These are phyloP conservation scores for Larimichthys crocea DNA, from an alignment of 2,113 vertebrate species.

Conservation along the genomic window DNA sequence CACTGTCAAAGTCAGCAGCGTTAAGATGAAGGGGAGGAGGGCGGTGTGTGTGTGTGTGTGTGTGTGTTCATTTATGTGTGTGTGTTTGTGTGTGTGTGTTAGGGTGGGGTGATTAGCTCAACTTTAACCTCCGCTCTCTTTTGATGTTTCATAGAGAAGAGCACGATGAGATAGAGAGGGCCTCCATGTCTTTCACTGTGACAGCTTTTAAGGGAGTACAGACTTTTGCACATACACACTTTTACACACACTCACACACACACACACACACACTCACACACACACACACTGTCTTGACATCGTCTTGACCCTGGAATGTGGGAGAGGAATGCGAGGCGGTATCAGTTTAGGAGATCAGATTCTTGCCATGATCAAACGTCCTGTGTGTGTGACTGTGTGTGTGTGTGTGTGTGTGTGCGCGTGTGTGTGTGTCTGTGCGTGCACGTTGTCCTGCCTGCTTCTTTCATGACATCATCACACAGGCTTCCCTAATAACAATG, in stretches of 20 bases:
- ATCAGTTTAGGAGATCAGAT: conserved; percentile 80
- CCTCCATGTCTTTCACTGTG: conserved; percentile 64
- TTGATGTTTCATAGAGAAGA: conserved; percentile 80
- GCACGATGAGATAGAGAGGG: conserved; percentile 62
- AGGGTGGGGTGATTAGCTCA: conserved; percentile 61
- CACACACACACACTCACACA: conserved; percentile 34
- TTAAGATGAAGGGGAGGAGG: conserved; percentile 45
- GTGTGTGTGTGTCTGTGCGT: conserved; percentile 36
- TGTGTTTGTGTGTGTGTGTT: conserved; percentile 43
- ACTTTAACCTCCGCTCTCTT: conserved; percentile 78
- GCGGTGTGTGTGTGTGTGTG: conserved; percentile 34
- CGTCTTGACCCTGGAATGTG: conserved; percentile 80
- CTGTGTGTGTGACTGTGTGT: conserved; percentile 37
- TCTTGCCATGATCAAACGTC: conserved; percentile 78
- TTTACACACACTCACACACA: conserved; percentile 23
- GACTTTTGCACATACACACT: not conserved
- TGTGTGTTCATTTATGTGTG: conserved; percentile 19
- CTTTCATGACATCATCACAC: conserved; percentile 79
- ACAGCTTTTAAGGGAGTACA: conserved; percentile 70
- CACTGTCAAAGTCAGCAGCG: conserved; percentile 72
- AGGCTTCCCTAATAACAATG: conserved; percentile 72
- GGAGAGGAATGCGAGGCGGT: conserved; percentile 76
- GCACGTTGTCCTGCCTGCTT: conserved; percentile 59
- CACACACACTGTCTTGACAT: conserved; percentile 66
- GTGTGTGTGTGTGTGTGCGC: conserved; percentile 41